Conservation (phyloP, 2,888 invertebrate species). For the Trichogramma dendrolimi region DNA sequence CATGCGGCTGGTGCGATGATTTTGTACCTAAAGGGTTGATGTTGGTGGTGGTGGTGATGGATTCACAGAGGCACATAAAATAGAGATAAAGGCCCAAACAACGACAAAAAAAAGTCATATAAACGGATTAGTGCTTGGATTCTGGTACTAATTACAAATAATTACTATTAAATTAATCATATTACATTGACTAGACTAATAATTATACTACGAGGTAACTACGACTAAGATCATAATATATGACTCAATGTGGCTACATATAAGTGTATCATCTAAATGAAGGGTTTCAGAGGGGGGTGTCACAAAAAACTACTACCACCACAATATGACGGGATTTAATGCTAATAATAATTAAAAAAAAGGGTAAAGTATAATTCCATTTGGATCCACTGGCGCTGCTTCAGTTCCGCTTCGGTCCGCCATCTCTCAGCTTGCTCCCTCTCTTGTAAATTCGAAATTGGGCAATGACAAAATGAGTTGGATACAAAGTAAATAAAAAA, state of each 20-base stretch:
- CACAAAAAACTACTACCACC: no score
- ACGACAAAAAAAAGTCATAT: constrained; percentile 2
- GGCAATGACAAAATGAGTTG: no score
- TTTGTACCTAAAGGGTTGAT: constrained; percentile 77
- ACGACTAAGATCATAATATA: not conserved
- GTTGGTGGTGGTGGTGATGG: constrained; percentile 13
- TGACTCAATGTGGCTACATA: not conserved
- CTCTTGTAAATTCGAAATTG: no score
- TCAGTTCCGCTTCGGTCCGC: no score
- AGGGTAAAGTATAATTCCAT: no score
- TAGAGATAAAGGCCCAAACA: constrained; percentile 7
- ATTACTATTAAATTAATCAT: not conserved
- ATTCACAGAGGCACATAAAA: constrained; percentile 24
- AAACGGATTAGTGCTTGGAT: not conserved
- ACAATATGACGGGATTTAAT: no score
- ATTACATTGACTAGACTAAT: not conserved
- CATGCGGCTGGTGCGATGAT: constrained; percentile 92
- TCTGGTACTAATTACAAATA: not conserved
- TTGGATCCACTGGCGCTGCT: no score
- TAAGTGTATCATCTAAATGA: not conserved
- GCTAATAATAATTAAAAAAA: no score
- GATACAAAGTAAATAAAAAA: no score
- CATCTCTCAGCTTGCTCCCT: no score
- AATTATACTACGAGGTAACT: not conserved
- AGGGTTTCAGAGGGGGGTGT: no score